Evolutionary conservation across 2,113 vertebrate species (phyloP), one percentile per base, ranked within the genome.

Genomic region (Columbina picui): DNA sequence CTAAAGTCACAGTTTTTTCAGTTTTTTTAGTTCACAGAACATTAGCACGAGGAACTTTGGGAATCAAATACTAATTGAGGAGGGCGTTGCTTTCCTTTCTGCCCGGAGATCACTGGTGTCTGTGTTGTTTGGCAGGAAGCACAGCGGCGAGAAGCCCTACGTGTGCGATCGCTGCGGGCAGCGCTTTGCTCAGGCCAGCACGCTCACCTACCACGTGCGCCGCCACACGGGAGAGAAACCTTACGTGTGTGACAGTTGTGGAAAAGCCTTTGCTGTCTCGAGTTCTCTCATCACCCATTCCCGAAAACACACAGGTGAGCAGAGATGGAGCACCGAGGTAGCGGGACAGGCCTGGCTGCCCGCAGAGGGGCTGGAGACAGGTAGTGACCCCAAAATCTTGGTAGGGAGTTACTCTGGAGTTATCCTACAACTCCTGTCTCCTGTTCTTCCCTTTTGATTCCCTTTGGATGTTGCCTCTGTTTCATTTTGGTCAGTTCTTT

Each of bases 111-210:
- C 7, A 12, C 77, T 63, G 57, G 23, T 67, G 4, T 19, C 25
- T 70, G 32, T 88, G 52, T 87, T 67, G 2, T 25, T 55, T 85
- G 8, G 2, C 92, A 99, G 99, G 94, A 99, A 99, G 84, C 99
- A 99, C 97, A 99, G 99, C 15, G 99, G 99, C 4, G 99, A 99
- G 97, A 99, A 99, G 97, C 99, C 99, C 14, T 99, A 99, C 57
- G 99, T 99, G 36, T 99, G 99, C 9, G 99, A 99, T 59, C 98
- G 99, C 39, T 99, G 99, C 22, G 99, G 99, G 6, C 99, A 99
- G 98, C 98, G 99, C 10, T 99, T 99, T 21, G 99, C 99, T 26
- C 99, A 99, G 97, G 99, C 99, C 96, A 99, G 99, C 98, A 99
- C 99, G 0, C 89, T 99, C 96, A 99, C 99, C 20, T 99, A 99